Percentiles rank a stretch among this genome's conserved stretches.
phyloP scores from a whole-genome alignment of 2,797 vertebrate species.

The Aythya fuligula region DNA sequence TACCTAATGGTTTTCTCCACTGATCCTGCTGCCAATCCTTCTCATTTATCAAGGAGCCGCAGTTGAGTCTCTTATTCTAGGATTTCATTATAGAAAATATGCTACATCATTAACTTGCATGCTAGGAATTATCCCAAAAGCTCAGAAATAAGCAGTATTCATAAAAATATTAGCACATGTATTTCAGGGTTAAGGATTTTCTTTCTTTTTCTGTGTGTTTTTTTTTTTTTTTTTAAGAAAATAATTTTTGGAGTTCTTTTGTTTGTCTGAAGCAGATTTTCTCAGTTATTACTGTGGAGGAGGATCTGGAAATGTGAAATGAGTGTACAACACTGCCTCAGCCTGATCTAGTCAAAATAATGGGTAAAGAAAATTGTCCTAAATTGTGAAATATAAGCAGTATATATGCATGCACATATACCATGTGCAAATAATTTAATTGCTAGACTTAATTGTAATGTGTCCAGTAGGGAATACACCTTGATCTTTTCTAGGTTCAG shows the following conservation, averaged over 20 bases:
- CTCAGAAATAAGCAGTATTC: not conserved
- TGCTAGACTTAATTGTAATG: not conserved
- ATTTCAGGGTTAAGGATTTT: not conserved
- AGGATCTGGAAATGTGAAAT: slow-evolving; percentile 33
- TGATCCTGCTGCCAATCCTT: not conserved
- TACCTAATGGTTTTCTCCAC: not conserved
- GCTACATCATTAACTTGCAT: not conserved
- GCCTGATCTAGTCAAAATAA: not conserved
- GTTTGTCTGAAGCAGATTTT: slow-evolving; percentile 22
- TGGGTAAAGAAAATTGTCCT: not conserved
- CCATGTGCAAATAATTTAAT: not conserved
- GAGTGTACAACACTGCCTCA: not conserved
- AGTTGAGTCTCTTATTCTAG: not conserved
- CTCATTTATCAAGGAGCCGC: not conserved
- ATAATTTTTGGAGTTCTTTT: not conserved
- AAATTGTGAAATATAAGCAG: not conserved
- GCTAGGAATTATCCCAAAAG: not conserved
- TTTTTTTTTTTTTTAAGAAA: not conserved
- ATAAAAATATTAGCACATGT: not conserved
- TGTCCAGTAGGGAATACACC: not conserved
- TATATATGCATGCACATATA: not conserved
- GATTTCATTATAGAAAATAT: not conserved
- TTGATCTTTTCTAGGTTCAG: not conserved
- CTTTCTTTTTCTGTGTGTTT: not conserved
- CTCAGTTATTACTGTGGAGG: slow-evolving; percentile 15